Evolutionary conservation across 2,888 invertebrate genomes (phyloP), one percentile per base, ranked within the genome.

Genomic region (Epirrhoe tristata): DNA sequence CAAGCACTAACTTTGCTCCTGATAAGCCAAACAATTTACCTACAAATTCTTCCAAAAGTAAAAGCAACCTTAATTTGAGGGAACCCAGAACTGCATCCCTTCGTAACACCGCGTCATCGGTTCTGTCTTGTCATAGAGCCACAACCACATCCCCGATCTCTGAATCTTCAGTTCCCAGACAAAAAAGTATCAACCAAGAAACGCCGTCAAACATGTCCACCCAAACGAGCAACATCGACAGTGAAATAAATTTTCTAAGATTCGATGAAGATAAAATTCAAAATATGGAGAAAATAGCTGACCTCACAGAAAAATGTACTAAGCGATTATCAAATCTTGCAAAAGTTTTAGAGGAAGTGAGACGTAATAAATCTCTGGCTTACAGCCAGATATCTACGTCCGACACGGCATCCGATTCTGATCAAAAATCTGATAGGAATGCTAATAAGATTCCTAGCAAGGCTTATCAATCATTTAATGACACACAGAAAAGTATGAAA

Each of bases 271-370:
- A 87, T 57, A 92, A 93, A 82, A 81, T 92, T 57, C 88, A 92
- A 71, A 93, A 93, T 72, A 93, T 93, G 88, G 93, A 93, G 74
- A 93, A 92, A 83, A 92, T 93, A 58, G 93, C 93, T 14, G 88
- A 91, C 71, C 81, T 93, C 31, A 93, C 93, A 6, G 92, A 93
- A 76, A 91, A 90, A 79, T 93, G 93, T 74, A 91, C 92, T 5
- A 85, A 89, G 76, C 82, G 93, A n/a, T 81, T 94, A 52, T 91
- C 91, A 6, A 89, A 89, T 74, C 85, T 94, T 31, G 91, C 93
- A 5, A 91, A 89, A 79, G 91, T 93, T 51, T 78, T 94, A 56
- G 90, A 93, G 71, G 89, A 93, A 85, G 93, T 94, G 1, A 85
- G 94, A 68, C 89, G 82, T 78, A 92, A 90, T 74, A 94, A 94